phyloP scores from a whole-genome alignment of 2,113 vertebrate species.

The Heloderma charlesbogerti region DNA sequence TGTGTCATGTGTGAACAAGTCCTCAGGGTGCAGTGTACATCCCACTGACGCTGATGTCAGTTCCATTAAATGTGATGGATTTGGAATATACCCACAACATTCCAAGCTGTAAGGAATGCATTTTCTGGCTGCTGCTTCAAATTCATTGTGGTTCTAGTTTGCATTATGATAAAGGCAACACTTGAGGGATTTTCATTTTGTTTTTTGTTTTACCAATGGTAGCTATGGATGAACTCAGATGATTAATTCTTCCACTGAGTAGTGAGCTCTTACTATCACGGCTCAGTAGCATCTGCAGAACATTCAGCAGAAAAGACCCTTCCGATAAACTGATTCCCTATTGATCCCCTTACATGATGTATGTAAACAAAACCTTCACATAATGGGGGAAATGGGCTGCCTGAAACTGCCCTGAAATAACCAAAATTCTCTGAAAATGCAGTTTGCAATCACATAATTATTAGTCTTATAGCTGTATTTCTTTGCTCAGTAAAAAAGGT shows the following conservation, averaged over 20 bases:
- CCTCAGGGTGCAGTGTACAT: rapidly evolving
- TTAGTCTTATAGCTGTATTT: not conserved
- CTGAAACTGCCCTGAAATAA: not conserved
- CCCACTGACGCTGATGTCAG: not conserved
- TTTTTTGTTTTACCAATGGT: constrained; percentile 21
- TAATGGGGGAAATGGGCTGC: too few species aligned
- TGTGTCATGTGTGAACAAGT: constrained; percentile 17
- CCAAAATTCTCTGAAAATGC: constrained; percentile 29
- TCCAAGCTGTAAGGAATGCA: not conserved
- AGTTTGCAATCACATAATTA: constrained; percentile 36
- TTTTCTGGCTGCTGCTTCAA: not conserved
- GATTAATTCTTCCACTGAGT: not conserved
- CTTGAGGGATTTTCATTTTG: constrained; percentile 35
- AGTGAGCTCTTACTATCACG: not conserved
- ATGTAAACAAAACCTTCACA: not conserved
- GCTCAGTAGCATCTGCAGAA: not conserved
- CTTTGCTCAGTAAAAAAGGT: constrained; percentile 38
- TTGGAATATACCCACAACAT: not conserved
- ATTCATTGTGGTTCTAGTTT: constrained; percentile 43
- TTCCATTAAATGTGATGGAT: not conserved
- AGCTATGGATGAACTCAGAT: constrained; percentile 50
- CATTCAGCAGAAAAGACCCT: constrained; percentile 1
- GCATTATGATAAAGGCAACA: constrained; percentile 53
- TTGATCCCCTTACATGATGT: not conserved
- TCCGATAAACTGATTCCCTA: not conserved